Base-by-base conservation (phyloP, 2,888 invertebrate genomes). In the Habroteleia sp. region DNA sequence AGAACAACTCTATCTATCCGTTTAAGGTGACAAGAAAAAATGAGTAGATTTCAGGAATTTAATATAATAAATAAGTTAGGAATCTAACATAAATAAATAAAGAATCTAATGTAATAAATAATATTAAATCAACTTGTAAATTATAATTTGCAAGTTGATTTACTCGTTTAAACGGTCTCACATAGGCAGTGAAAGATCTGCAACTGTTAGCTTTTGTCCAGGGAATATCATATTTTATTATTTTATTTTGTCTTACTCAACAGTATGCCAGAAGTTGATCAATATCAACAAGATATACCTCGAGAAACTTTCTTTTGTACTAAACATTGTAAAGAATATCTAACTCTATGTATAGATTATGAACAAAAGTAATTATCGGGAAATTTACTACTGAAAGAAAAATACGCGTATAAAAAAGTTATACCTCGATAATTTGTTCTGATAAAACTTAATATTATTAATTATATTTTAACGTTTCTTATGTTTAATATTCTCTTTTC, bases 391-490 rank as follows among this genome's bases (percentile, higher is more conserved):
- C 39, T 54, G 50, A 44, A 35, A 69, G 41, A 63, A 74, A 78
- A 44, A 76, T 71, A 74, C 63, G 54, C 44, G 39, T 8, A 5
- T 23, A 29, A 20, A 20, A 20, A 20, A 20, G 20, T 20, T 20
- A n/a, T n/a, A n/a, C 5, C 20, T 20, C 5, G 25, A 46, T 20
- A 60, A 44, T 13, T 42, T 42, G 52, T 27, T 33, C 44, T 23
- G 56, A 72, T 44, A 31, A 35, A 74, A 48, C 52, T 72, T 71
- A 71, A 77, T 76, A 77, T 77, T 82, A 82, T 82, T 80, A 81
- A 82, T 82, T 82, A 82, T 80, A 78, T 79, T 82, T 79, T 79
- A 77, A 76, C 74, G 69, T 73, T 72, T 77, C 74, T 73, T 76
- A 77, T 72, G 48, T 72, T 20, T 20, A n/a, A n/a, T n/a, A n/a